A percentile compares a stretch with the other conserved stretches of the same genome.
Evolutionary conservation across 2,113 vertebrate genomes (phyloP).

Genomic region (Tautogolabrus adspersus): DNA sequence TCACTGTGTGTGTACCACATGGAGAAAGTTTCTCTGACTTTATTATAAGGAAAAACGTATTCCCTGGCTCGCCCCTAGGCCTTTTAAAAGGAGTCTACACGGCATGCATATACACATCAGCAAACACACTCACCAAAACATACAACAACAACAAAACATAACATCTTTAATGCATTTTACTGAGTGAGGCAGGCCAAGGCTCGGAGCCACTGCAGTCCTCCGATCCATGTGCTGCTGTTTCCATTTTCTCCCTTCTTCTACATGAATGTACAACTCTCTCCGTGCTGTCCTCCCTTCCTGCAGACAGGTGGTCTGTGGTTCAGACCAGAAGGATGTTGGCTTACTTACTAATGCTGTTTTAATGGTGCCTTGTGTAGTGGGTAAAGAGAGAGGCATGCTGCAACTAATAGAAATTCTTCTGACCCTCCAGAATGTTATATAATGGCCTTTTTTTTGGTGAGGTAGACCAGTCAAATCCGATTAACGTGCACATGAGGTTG

Average conservation of each 20-base stretch:
- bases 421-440: constrained; percentile 58
- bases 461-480: constrained; percentile 54
- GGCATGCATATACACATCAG: constrained; percentile 16
- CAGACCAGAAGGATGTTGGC: constrained; percentile 67
- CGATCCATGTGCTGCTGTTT: constrained; percentile 44
- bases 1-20: constrained; percentile 20
- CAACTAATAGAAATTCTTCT: constrained; percentile 57
- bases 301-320: constrained; percentile 71
- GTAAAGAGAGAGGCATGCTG: constrained; percentile 34
- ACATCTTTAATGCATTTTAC: constrained; percentile 62
- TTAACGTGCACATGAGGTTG: constrained; percentile 29
- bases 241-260: constrained; percentile 21
- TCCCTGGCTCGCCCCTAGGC: constrained; percentile 30
- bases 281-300: constrained; percentile 55
- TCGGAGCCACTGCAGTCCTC: constrained; percentile 24
- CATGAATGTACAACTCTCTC: constrained; percentile 35
- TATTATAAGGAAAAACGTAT: constrained; percentile 44
- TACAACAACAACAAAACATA: constrained; percentile 8
- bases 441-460: constrained; percentile 55
- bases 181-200: constrained; percentile 27
- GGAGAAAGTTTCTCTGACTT: constrained; percentile 30
- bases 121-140: constrained; percentile 22
- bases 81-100: constrained; percentile 34
- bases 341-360: constrained; percentile 71
- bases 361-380: constrained; percentile 61